These are phyloP conservation scores for Enhydra lutris DNA, from an alignment of 2,113 vertebrate genomes.

Conservation along the genomic window DNA sequence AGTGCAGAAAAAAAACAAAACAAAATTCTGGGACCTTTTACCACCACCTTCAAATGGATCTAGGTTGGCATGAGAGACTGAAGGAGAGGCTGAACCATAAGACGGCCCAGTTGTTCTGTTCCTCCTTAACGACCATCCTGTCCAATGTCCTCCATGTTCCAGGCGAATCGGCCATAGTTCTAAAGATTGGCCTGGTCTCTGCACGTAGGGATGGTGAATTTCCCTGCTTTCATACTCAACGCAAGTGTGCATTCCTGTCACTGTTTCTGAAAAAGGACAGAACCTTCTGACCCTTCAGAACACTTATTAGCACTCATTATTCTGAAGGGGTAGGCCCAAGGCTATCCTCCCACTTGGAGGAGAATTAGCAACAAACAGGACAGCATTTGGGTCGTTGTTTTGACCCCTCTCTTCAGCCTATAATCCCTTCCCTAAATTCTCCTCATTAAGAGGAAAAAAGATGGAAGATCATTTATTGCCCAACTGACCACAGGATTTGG, in stretches of 20 bases:
- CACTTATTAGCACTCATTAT: not conserved
- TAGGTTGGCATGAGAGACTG: not conserved
- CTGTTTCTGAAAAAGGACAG: not conserved
- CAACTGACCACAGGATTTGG: not conserved
- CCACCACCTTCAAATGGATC: not conserved
- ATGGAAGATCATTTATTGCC: not conserved
- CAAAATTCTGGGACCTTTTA: not conserved
- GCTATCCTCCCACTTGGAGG: not conserved
- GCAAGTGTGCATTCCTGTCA: not conserved
- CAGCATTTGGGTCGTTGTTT: not conserved
- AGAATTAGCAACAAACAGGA: not conserved
- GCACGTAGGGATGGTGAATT: not conserved
- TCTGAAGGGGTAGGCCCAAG: not conserved
- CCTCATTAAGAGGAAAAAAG: not conserved
- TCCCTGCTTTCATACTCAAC: not conserved
- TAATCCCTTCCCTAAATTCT: not conserved
- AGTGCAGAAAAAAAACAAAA: not conserved
- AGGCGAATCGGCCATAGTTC: not conserved
- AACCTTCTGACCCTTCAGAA: not conserved
- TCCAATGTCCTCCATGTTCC: not conserved
- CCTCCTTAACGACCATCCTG: not conserved
- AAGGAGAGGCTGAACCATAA: not conserved
- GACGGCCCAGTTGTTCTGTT: not conserved
- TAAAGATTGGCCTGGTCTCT: not conserved
- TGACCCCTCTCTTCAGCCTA: not conserved